A percentile compares a stretch with the other conserved stretches of the same genome.
Conservation (phyloP, 2,113 vertebrate species). For the Trogon surrucura region DNA sequence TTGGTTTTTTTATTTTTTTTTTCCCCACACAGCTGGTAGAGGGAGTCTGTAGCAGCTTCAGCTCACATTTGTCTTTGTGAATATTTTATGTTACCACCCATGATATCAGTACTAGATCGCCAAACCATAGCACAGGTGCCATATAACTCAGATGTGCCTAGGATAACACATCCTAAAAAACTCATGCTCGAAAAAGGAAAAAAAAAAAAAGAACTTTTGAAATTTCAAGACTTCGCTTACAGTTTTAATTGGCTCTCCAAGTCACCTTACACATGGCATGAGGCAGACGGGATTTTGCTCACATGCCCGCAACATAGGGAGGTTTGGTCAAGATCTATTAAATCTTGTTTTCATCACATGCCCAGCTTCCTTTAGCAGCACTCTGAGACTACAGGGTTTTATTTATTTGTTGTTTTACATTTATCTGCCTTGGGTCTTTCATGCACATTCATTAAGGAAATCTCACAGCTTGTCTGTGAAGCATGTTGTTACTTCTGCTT, state of each 20-base stretch:
- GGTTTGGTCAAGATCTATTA: slow-evolving; percentile 31
- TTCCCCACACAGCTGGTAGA: neutral
- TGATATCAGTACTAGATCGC: neutral
- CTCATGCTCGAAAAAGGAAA: neutral
- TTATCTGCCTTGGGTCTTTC: neutral
- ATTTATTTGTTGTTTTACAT: slow-evolving; percentile 16
- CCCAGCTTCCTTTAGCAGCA: neutral
- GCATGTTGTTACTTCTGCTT: neutral
- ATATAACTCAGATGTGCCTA: neutral
- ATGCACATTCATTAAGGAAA: neutral
- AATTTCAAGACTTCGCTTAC: neutral
- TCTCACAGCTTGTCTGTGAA: neutral
- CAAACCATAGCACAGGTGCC: slow-evolving; percentile 11
- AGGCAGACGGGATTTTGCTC: slow-evolving; percentile 19
- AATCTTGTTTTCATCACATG: slow-evolving; percentile 12
- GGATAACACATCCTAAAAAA: neutral
- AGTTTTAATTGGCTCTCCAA: slow-evolving; percentile 26
- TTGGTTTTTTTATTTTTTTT: neutral
- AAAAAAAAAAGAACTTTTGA: neutral
- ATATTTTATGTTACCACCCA: slow-evolving; percentile 41
- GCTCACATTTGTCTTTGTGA: slow-evolving; percentile 48
- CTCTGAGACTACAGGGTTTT: neutral
- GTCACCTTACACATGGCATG: neutral
- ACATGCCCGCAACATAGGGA: neutral
- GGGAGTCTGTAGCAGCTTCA: neutral